Conservation (phyloP, 2,797 vertebrate species). For the Pempheris klunzingeri region DNA sequence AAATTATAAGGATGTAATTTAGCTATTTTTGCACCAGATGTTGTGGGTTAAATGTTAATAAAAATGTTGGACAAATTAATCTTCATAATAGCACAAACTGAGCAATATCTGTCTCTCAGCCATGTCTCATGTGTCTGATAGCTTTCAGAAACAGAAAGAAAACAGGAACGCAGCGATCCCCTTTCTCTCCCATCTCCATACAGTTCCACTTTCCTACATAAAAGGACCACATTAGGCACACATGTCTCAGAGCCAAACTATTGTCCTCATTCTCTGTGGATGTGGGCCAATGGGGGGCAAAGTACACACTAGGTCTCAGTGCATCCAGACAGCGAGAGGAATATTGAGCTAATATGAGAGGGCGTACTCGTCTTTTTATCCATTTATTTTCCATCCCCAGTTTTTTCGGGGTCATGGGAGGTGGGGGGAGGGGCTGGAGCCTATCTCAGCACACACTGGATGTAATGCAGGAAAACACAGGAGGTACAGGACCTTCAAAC, state of each 20-base stretch:
- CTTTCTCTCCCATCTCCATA: constrained; percentile 60
- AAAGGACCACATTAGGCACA: constrained; percentile 79
- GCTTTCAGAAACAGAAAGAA: constrained; percentile 35
- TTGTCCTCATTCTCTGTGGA: constrained; percentile 83
- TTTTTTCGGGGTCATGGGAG: constrained; percentile 30
- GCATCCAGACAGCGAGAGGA: constrained; percentile 64
- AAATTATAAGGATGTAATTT: neutral
- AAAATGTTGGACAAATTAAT: constrained; percentile 14
- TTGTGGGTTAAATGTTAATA: neutral
- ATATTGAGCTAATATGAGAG: constrained; percentile 60
- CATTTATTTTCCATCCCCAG: constrained; percentile 34
- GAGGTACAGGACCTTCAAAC: too few species aligned
- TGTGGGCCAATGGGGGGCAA: constrained; percentile 78
- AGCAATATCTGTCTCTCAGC: too few species aligned
- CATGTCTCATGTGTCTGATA: too few species aligned
- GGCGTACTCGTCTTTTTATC: constrained; percentile 39
- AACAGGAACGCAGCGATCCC: constrained; percentile 60
- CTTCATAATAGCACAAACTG: neutral
- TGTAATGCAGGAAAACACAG: neutral
- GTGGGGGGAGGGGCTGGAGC: constrained; percentile 8
- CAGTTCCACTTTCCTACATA: constrained; percentile 74
- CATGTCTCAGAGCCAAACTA: constrained; percentile 80
- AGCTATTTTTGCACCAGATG: neutral
- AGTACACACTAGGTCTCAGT: constrained; percentile 57
- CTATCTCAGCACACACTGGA: neutral